phyloP scores from a whole-genome alignment of 1,140 invertebrate species.

The Drosophila miranda region DNA sequence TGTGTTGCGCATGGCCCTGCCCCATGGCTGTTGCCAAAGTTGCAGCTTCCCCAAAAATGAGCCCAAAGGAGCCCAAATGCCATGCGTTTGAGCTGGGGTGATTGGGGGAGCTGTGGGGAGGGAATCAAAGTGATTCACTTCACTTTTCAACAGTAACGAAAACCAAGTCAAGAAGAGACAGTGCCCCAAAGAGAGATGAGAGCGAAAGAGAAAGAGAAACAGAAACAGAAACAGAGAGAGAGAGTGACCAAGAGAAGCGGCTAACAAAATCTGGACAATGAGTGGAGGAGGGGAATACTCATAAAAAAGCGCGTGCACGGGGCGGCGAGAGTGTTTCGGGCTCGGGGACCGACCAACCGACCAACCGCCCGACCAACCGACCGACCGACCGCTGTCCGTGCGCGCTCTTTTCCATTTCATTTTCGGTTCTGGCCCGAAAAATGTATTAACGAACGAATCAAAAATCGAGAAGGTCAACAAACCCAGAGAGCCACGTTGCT shows the following conservation, averaged over 20 bases:
- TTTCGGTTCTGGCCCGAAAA: slow-evolving; percentile 60
- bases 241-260: slow-evolving; percentile 22
- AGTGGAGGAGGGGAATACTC: background rate
- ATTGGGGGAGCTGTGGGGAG: background rate
- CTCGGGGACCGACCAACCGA: slow-evolving; percentile 17
- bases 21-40: too few relatives aligned
- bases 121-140: slow-evolving; percentile 69
- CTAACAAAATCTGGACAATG: slow-evolving; percentile 21
- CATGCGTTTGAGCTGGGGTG: slow-evolving; percentile 23
- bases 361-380: slow-evolving; percentile 13
- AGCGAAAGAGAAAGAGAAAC: background rate
- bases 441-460: slow-evolving; percentile 21
- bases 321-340: slow-evolving; percentile 67
- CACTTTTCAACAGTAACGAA: slow-evolving; percentile 62
- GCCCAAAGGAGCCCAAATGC: slow-evolving; percentile 20
- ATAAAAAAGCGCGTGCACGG: slow-evolving; percentile 41
- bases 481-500: slow-evolving; percentile 63
- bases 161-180: slow-evolving; percentile 55
- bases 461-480: slow-evolving; percentile 68
- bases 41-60: background rate
- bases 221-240: slow-evolving; percentile 27
- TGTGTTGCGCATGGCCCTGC: too few relatives aligned
- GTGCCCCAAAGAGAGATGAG: background rate
- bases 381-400: slow-evolving; percentile 10
- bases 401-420: slow-evolving; percentile 76